Evolutionary conservation across 2,888 invertebrate genomes (phyloP).

Genomic region (Macrosiphum euphorbiae): DNA sequence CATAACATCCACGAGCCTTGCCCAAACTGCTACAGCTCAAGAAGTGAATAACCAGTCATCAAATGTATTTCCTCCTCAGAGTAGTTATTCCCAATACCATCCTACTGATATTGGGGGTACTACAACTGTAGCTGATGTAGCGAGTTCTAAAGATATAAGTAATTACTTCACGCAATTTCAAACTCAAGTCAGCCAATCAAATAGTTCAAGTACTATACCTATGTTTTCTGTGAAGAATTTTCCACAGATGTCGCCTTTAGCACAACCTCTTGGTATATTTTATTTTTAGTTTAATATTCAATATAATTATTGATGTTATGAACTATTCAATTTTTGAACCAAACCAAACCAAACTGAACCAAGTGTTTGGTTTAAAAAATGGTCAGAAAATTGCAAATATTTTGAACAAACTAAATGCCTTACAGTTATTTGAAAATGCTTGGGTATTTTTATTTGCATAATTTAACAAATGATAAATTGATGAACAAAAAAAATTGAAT

Average conservation of each 20-base stretch:
- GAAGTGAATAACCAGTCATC: background rate
- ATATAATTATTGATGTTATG: background rate
- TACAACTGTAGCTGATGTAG: slow-evolving; percentile 15
- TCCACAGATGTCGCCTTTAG: slow-evolving; percentile 52
- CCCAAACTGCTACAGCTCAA: background rate
- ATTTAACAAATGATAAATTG: too few species aligned
- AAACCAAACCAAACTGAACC: background rate
- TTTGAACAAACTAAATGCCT: background rate
- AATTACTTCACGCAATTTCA: slow-evolving; percentile 56
- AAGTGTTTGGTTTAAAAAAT: too few species aligned
- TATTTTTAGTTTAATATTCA: background rate
- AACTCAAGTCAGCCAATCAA: slow-evolving; percentile 43
- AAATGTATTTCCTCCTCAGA: slow-evolving; percentile 5
- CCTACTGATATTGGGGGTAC: slow-evolving; percentile 9
- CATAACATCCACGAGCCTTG: background rate
- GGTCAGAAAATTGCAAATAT: background rate
- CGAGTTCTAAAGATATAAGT: slow-evolving; percentile 45
- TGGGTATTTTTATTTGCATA: background rate
- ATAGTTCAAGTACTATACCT: slow-evolving; percentile 55
- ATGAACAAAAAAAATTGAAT: too few species aligned
- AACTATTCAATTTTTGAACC: background rate
- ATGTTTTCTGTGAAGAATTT: slow-evolving; percentile 63
- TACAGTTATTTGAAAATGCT: background rate
- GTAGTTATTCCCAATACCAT: slow-evolving; percentile 16
- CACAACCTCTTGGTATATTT: slow-evolving; percentile 58